phyloP scores from a whole-genome alignment of 2,797 vertebrate species.

The Anniella stebbinsi region DNA sequence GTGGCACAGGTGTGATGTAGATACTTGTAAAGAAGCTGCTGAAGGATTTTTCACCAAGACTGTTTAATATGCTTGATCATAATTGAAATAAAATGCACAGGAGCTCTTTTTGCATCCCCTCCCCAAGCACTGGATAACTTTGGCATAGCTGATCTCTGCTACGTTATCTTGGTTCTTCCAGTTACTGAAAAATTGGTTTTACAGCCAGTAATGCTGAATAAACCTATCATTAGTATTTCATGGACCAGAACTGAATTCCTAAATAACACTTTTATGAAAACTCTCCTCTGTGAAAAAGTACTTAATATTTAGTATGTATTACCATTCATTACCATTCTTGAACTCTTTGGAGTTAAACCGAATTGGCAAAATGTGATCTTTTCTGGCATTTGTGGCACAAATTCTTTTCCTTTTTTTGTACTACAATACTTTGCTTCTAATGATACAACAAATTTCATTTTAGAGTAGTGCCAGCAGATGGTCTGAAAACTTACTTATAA shows the following conservation, averaged over 20 bases:
- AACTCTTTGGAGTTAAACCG: neutral
- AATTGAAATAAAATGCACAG: conserved; percentile 48
- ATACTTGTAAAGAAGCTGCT: neutral
- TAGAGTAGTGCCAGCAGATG: neutral
- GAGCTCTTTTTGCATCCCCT: conserved; percentile 22
- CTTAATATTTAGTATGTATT: neutral
- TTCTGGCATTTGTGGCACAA: conserved; percentile 10
- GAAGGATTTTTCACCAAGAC: neutral
- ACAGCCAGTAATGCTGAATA: conserved; percentile 20
- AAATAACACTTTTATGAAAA: conserved; percentile 10
- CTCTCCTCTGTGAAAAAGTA: neutral
- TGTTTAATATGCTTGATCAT: conserved; percentile 31
- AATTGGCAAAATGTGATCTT: neutral
- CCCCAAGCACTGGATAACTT: conserved; percentile 19
- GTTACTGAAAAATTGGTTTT: conserved; percentile 18
- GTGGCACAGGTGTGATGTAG: neutral
- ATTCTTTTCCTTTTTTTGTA: neutral
- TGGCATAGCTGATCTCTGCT: conserved; percentile 10
- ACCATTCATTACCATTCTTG: neutral
- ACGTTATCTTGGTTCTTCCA: conserved; percentile 13
- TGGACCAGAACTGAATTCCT: neutral
- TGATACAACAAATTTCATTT: neutral
- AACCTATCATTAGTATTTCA: conserved; percentile 14
- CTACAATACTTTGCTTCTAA: neutral
- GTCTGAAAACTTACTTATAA: neutral